Percentiles rank a stretch among this genome's conserved stretches.
These are phyloP conservation scores for Yponomeuta malinellus DNA, from an alignment of 2,888 invertebrate species.

Conservation along the genomic window DNA sequence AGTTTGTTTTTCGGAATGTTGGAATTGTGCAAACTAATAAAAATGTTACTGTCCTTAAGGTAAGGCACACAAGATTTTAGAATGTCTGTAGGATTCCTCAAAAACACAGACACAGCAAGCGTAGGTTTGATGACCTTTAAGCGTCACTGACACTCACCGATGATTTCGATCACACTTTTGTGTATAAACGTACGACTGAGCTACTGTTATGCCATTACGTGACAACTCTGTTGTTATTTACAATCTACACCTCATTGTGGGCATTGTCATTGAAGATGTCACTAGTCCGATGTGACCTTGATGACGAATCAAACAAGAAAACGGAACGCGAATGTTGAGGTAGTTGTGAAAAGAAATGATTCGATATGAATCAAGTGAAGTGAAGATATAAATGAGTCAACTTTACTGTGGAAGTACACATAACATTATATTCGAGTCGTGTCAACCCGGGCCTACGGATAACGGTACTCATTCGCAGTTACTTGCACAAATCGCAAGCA, in stretches of 20 bases:
- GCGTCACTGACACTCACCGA: constrained; percentile 2
- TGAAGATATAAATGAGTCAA: constrained; percentile 3
- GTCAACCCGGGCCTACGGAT: constrained; percentile 4
- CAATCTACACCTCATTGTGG: not conserved
- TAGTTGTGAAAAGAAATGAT: not conserved
- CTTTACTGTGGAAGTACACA: not conserved
- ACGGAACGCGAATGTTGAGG: not conserved
- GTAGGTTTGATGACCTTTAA: constrained; percentile 16
- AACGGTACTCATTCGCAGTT: constrained; percentile 13
- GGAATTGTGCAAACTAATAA: not conserved
- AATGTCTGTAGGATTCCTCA: not conserved
- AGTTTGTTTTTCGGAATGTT: not conserved
- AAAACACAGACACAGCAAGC: not conserved
- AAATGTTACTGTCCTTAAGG: not conserved
- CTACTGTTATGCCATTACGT: constrained; percentile 4
- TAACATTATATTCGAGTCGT: not conserved
- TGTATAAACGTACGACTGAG: not conserved
- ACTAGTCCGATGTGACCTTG: not conserved
- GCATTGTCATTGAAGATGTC: not conserved
- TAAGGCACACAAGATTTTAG: not conserved
- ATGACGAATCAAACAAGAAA: not conserved
- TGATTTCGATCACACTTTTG: constrained; percentile 3
- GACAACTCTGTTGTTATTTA: constrained; percentile 6
- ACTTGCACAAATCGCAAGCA: constrained; percentile 11
- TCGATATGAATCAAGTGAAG: not conserved